A percentile compares a stretch with the other conserved stretches of the same genome.
These are phyloP conservation scores for Desoria tigrina DNA, from an alignment of 2,888 invertebrate species.

Conservation along the genomic window DNA sequence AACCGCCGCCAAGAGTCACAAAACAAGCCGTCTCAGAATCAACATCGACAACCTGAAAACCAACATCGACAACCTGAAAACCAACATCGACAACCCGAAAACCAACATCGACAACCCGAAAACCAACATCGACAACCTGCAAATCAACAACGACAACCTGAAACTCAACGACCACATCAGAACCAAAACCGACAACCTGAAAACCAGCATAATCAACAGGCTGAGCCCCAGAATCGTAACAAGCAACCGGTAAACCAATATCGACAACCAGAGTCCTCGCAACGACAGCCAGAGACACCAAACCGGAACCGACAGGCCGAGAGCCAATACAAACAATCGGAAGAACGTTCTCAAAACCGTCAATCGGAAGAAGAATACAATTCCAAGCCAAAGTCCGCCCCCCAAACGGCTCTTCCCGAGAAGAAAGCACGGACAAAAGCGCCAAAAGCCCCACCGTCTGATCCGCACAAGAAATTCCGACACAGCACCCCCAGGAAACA, in stretches of 20 bases:
- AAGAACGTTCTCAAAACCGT: constrained; percentile 6
- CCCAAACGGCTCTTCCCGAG: not conserved
- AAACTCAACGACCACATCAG: too few relatives aligned
- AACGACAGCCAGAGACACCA: constrained; percentile 3
- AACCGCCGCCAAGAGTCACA: constrained; percentile 6
- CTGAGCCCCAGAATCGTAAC: not conserved
- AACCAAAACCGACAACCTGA: constrained; percentile 1
- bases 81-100: not conserved
- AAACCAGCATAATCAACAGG: too few relatives aligned
- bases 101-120: constrained; percentile 7
- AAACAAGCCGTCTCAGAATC: constrained; percentile 3
- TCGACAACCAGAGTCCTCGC: constrained; percentile 15
- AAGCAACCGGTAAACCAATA: not conserved
- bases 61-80: not conserved
- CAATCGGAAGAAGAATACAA: too few relatives aligned
- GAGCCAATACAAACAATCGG: not conserved
- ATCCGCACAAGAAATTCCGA: constrained; percentile 48
- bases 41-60: not conserved
- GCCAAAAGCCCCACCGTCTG: constrained; percentile 21
- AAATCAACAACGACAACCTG: not conserved
- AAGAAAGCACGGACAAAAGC: constrained; percentile 17
- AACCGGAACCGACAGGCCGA: not conserved
- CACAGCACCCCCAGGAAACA: constrained; percentile 52
- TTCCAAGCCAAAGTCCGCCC: too few relatives aligned
- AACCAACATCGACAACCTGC: not conserved